phyloP scores from a whole-genome alignment of 2,797 vertebrate species.

The Nyctibius grandis region DNA sequence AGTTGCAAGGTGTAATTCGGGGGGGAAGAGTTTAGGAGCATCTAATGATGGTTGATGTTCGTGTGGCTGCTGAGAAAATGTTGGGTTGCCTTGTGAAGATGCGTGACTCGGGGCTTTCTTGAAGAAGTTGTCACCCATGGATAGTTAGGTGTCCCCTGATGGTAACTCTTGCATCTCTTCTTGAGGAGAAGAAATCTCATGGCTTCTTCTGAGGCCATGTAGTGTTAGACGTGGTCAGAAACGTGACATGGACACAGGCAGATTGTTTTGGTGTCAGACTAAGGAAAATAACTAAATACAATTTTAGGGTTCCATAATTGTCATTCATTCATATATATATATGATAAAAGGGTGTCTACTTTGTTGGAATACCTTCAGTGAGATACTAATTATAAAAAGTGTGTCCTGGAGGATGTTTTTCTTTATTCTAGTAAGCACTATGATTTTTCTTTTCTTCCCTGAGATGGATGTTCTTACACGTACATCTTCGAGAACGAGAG shows the following conservation, averaged over 20 bases:
- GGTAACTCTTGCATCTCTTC: not conserved
- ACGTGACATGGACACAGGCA: no score
- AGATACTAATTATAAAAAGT: not conserved
- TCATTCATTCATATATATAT: not conserved
- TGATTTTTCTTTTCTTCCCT: not conserved
- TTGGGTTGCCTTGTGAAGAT: not conserved
- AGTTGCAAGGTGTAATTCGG: not conserved
- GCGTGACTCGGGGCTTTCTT: not conserved
- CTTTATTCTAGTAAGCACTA: not conserved
- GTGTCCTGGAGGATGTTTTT: not conserved
- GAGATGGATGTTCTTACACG: not conserved
- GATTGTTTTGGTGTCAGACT: not conserved
- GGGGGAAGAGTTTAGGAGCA: not conserved
- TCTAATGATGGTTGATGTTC: not conserved
- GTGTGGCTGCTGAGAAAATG: not conserved
- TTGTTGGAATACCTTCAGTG: not conserved
- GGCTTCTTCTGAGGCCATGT: not conserved
- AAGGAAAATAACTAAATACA: not conserved
- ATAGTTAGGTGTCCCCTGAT: not conserved
- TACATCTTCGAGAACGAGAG: not conserved
- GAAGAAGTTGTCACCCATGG: fast-evolving
- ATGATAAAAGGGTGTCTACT: not conserved
- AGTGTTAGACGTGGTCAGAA: not conserved
- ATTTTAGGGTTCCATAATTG: not conserved
- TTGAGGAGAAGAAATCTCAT: not conserved